phyloP scores from a whole-genome alignment of 2,888 invertebrate species.

The Cosmia pyralina region DNA sequence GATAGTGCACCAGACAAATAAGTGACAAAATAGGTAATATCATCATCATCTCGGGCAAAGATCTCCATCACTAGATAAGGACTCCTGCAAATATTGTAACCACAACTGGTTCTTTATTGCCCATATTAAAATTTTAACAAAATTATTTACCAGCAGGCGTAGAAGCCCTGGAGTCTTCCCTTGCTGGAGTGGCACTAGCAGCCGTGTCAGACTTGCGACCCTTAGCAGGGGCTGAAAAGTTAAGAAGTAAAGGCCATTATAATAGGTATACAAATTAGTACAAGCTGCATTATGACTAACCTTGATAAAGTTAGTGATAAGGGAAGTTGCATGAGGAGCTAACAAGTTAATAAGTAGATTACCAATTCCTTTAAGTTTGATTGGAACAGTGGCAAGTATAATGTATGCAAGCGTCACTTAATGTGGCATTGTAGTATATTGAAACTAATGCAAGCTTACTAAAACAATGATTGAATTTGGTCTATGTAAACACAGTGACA shows the following conservation, averaged over 20 bases:
- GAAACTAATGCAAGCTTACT: not conserved
- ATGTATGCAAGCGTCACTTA: not conserved
- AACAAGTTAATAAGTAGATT: not conserved
- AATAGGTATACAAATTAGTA: not conserved
- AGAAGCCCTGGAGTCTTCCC: conserved; percentile 84
- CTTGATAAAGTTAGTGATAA: not conserved
- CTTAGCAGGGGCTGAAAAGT: conserved; percentile 82
- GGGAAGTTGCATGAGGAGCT: not conserved
- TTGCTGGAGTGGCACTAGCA: conserved; percentile 78
- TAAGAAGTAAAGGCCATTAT: not conserved
- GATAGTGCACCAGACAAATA: not conserved
- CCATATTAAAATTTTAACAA: not conserved
- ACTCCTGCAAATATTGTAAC: not conserved
- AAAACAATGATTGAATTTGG: not conserved
- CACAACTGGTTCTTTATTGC: not conserved
- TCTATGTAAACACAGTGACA: conserved; percentile 32
- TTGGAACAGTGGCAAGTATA: too few relatives aligned
- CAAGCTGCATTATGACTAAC: not conserved
- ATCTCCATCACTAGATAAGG: too few relatives aligned
- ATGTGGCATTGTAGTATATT: not conserved
- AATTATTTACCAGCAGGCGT: conserved; percentile 81
- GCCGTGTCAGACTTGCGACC: conserved; percentile 85
- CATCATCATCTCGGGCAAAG: not conserved
- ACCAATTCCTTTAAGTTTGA: too few relatives aligned
- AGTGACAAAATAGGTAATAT: not conserved